A percentile compares a stretch with the other conserved stretches of the same genome.
Conservation (phyloP, 2,113 vertebrate species). For the Ceyx melanurus region DNA sequence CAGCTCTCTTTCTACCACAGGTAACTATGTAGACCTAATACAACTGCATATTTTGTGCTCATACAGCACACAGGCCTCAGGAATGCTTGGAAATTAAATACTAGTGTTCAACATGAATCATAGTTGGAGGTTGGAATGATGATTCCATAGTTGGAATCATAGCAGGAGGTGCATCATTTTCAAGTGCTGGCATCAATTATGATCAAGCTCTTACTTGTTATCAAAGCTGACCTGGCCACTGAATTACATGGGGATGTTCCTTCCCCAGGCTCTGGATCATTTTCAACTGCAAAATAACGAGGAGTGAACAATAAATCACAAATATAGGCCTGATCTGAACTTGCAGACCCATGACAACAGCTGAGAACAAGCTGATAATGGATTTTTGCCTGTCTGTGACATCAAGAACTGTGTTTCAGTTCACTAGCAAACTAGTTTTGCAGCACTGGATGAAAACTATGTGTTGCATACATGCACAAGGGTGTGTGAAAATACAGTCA, state of each 20-base stretch:
- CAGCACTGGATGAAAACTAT: not conserved
- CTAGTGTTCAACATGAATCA: rapidly evolving
- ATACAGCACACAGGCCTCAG: not conserved
- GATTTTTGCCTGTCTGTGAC: not conserved
- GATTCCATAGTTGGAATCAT: not conserved
- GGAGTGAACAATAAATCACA: not conserved
- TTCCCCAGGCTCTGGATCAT: not conserved
- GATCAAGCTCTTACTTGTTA: not conserved
- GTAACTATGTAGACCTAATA: not conserved
- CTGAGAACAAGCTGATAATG: not conserved
- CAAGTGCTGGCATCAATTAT: not conserved
- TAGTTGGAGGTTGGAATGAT: not conserved
- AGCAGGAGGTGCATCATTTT: not conserved
- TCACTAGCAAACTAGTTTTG: not conserved
- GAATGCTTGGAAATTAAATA: not conserved
- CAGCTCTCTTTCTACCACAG: not conserved
- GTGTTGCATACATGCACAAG: no score
- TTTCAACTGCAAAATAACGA: not conserved
- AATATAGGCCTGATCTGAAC: not conserved
- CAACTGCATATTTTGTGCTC: not conserved
- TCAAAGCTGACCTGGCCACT: not conserved
- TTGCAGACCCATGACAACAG: not conserved
- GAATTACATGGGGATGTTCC: not conserved
- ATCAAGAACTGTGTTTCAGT: not conserved
- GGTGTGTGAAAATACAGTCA: not conserved